Percentiles rank a stretch among this genome's conserved stretches.
Conservation (phyloP, 2,113 vertebrate species). For the Eulemur macaco region DNA sequence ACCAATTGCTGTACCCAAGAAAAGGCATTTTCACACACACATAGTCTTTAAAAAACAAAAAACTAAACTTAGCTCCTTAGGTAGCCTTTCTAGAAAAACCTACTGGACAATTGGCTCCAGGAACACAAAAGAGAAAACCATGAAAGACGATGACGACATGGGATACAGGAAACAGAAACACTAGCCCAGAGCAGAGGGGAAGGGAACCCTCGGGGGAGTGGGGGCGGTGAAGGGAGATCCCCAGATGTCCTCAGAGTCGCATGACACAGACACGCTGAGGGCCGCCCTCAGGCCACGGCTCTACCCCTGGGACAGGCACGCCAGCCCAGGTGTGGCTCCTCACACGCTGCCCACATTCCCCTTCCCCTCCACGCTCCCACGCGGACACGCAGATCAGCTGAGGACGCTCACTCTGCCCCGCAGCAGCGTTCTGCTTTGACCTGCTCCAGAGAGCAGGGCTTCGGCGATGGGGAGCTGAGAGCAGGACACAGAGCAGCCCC, state of each 20-base stretch:
- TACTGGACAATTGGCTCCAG: neutral
- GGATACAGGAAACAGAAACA: neutral
- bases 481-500: neutral
- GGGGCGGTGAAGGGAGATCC: no score
- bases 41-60: neutral
- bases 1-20: neutral
- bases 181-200: neutral
- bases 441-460: neutral
- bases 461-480: fast-evolving
- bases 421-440: neutral
- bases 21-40: neutral
- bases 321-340: neutral
- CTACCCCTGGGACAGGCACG: neutral
- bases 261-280: neutral
- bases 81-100: neutral
- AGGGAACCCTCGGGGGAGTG: neutral
- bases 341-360: fast-evolving
- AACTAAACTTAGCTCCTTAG: neutral
- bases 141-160: neutral
- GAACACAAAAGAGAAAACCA: neutral
- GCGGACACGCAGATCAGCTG: no score
- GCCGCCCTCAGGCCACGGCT: neutral
- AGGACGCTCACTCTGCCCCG: neutral
- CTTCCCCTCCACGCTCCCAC: neutral
- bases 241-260: no score